Evolutionary conservation across 2,113 vertebrate genomes (phyloP).

Genomic region (Baryphthengus martii): DNA sequence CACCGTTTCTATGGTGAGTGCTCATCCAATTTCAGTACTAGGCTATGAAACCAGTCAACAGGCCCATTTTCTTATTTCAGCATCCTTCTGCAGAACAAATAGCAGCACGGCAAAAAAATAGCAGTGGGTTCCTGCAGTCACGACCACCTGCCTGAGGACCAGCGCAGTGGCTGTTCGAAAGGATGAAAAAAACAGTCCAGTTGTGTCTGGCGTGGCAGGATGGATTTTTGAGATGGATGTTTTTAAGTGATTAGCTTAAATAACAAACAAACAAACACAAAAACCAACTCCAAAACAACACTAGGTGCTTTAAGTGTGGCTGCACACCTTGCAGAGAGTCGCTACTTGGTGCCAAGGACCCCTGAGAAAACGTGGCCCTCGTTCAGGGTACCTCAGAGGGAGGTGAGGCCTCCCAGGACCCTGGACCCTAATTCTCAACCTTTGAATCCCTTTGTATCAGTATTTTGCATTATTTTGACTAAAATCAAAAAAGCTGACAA

Average conservation of each 20-base stretch:
- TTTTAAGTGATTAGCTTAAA: background rate
- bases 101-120: background rate
- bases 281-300: background rate
- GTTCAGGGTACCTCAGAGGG: background rate
- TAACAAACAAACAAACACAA: too few species aligned
- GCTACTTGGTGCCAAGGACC: background rate
- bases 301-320: background rate
- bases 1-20: slow-evolving; percentile 55
- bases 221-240: background rate
- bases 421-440: background rate
- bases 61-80: background rate
- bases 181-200: background rate
- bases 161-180: background rate
- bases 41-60: background rate
- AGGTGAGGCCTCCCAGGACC: background rate
- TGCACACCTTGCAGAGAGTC: fast-evolving
- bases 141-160: fast-evolving
- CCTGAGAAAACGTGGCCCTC: background rate
- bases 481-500: background rate
- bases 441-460: background rate
- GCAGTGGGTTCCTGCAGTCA: background rate
- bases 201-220: fast-evolving
- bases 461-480: background rate
- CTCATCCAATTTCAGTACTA: background rate
- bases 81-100: background rate